Conservation (phyloP, 2,797 vertebrate species). For the Avahi laniger region DNA sequence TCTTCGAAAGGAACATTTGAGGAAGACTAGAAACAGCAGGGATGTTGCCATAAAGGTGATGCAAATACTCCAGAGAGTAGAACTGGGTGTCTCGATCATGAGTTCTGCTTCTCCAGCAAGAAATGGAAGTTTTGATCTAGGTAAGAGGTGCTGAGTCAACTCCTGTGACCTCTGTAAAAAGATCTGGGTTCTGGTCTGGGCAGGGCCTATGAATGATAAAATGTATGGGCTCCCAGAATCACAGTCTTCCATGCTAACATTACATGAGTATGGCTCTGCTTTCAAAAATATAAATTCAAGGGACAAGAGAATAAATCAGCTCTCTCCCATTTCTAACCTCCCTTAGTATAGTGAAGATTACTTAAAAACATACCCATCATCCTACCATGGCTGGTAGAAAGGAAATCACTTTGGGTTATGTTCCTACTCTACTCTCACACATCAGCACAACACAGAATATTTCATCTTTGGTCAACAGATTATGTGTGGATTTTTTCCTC, state of each 20-base stretch:
- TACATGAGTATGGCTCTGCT: neutral
- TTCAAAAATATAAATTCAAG: neutral
- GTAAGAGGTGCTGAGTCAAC: conserved; percentile 27
- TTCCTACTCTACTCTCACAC: neutral
- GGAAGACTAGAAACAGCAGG: neutral
- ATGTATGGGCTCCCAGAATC: neutral
- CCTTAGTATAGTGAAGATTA: too few relatives aligned
- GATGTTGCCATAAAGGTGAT: neutral
- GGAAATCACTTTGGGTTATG: neutral
- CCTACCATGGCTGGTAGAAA: neutral
- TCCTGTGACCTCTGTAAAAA: neutral
- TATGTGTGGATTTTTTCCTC: neutral
- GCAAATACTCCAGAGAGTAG: rapidly evolving
- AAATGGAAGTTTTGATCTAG: too few relatives aligned
- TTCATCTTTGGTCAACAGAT: neutral
- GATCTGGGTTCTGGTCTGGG: neutral
- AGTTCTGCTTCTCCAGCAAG: too few relatives aligned
- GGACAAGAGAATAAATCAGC: too few relatives aligned
- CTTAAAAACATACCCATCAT: neutral
- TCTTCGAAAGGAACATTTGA: conserved; percentile 13
- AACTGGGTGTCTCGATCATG: neutral
- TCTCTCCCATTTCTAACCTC: neutral
- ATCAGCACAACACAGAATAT: neutral
- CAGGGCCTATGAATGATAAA: too few relatives aligned
- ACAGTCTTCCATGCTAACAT: neutral